Conservation (phyloP, 2,888 invertebrate genomes). For the Tanytarsus gracilentus region DNA sequence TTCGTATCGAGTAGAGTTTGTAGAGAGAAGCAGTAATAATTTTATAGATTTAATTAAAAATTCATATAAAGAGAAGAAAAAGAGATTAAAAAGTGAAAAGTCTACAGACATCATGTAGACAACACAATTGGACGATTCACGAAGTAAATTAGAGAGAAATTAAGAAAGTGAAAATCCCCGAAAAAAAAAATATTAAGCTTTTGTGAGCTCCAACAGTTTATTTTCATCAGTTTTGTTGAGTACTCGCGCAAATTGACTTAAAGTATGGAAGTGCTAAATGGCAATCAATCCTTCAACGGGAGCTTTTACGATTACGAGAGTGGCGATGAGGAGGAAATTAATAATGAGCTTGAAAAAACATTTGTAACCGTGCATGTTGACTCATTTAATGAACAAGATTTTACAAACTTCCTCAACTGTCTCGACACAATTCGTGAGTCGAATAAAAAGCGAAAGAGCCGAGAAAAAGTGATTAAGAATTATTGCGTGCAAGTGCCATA, state of each 20-base stretch:
- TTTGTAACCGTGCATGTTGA: conserved; percentile 4
- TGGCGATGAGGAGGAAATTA: neutral
- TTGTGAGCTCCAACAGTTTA: no score
- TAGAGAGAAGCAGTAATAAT: no score
- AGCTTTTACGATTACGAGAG: neutral
- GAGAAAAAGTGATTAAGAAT: conserved; percentile 14
- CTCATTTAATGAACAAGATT: conserved; percentile 21
- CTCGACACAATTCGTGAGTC: conserved; percentile 19
- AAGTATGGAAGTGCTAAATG: neutral
- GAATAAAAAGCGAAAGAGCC: neutral
- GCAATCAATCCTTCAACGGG: neutral
- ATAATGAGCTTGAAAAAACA: conserved; percentile 5
- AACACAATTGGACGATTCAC: no score
- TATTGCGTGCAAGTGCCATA: conserved; percentile 26
- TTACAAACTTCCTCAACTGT: conserved; percentile 16
- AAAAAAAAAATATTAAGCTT: no score
- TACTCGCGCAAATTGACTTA: neutral
- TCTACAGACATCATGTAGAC: no score
- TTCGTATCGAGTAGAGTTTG: no score
- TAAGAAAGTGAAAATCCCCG: no score
- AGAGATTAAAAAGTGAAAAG: no score
- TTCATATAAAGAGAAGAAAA: no score
- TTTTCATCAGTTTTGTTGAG: no score
- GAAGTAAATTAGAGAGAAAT: no score
- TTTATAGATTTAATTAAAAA: no score